phyloP scores from a whole-genome alignment of 2,797 vertebrate species.

The Myotis vivesi region DNA sequence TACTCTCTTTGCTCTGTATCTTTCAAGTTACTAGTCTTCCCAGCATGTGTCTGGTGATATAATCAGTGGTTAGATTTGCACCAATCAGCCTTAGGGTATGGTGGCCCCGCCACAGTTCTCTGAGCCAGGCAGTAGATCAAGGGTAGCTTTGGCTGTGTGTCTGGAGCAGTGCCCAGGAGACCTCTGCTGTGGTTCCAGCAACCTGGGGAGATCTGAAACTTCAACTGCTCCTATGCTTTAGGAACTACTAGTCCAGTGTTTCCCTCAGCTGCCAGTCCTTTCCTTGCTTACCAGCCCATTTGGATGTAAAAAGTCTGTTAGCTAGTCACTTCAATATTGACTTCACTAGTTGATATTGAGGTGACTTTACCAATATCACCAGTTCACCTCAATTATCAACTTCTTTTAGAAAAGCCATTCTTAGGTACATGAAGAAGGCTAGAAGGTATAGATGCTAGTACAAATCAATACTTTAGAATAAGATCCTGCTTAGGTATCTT shows the following conservation, averaged over 20 bases:
- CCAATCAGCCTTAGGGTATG: background rate
- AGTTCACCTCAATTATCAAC: too few species aligned
- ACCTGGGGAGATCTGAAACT: background rate
- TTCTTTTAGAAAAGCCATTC: background rate
- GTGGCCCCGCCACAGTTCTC: background rate
- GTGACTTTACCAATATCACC: too few species aligned
- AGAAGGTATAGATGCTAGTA: background rate
- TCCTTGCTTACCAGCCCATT: background rate
- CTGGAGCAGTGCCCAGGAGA: background rate
- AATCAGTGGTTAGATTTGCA: background rate
- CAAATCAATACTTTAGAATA: background rate
- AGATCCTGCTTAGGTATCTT: background rate
- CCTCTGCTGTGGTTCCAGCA: background rate
- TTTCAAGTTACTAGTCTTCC: background rate
- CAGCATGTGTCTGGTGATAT: background rate
- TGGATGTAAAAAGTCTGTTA: background rate
- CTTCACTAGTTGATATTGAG: background rate
- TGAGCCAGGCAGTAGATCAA: background rate
- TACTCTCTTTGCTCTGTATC: background rate
- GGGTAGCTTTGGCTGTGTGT: background rate
- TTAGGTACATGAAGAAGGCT: background rate
- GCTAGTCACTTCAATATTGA: background rate
- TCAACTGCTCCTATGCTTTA: background rate
- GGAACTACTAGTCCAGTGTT: background rate
- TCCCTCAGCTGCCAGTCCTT: background rate